These are phyloP conservation scores for Meiosimyza decipiens DNA, from an alignment of 2,888 invertebrate species.

Conservation along the genomic window DNA sequence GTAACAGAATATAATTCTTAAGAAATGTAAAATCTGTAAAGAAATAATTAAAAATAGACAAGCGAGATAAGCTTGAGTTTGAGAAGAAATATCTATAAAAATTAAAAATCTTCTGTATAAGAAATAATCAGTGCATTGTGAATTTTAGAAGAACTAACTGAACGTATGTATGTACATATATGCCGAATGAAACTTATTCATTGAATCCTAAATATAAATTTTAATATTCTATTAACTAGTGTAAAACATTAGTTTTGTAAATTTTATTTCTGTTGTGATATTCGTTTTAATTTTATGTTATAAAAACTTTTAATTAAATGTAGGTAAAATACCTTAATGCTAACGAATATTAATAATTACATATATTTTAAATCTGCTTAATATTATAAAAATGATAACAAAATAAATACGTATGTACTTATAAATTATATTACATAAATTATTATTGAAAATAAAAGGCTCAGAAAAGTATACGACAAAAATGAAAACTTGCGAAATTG, in stretches of 20 bases:
- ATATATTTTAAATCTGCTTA: conserved; percentile 15
- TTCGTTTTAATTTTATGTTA: conserved; percentile 13
- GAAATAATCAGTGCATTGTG: too few relatives aligned
- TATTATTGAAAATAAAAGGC: conserved; percentile 21
- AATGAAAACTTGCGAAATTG: not conserved
- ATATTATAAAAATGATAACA: conserved; percentile 3
- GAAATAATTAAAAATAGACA: not conserved
- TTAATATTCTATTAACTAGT: not conserved
- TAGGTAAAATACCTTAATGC: conserved; percentile 3
- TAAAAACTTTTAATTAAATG: not conserved
- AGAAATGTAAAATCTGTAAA: not conserved
- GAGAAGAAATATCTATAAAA: too few relatives aligned
- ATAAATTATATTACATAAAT: conserved; percentile 23
- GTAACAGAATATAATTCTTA: not conserved
- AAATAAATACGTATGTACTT: conserved; percentile 2
- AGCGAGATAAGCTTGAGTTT: too few relatives aligned
- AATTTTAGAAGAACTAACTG: too few relatives aligned
- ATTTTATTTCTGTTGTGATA: conserved; percentile 32
- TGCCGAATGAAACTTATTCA: conserved; percentile 22
- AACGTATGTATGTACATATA: not conserved
- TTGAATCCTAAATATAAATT: not conserved
- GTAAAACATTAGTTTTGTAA: conserved; percentile 11
- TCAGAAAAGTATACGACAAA: conserved; percentile 24
- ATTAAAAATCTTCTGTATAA: too few relatives aligned
- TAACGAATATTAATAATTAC: not conserved